phyloP scores from a whole-genome alignment of 2,113 vertebrate genomes.

The Tapirus terrestris region DNA sequence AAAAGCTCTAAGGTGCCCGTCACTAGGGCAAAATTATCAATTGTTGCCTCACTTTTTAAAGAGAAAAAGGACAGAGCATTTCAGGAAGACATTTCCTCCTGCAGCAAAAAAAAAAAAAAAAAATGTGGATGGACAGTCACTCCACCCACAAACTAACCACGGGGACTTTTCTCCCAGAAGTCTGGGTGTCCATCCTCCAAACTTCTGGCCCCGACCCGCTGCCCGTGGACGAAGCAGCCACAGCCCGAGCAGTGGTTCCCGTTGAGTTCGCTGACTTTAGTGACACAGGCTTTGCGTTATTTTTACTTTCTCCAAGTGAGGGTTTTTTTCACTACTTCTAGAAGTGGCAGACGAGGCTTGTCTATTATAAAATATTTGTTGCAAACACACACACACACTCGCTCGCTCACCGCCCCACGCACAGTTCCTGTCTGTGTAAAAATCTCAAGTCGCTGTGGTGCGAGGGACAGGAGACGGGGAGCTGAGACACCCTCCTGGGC shows the following conservation, averaged over 20 bases:
- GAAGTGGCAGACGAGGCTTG: slow-evolving; percentile 81
- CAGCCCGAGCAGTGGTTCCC: not conserved
- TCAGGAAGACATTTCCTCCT: not conserved
- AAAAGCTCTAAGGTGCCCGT: slow-evolving; percentile 82
- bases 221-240: not conserved
- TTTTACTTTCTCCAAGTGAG: slow-evolving; percentile 75
- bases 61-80: slow-evolving; percentile 12
- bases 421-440: slow-evolving; percentile 63
- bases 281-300: slow-evolving; percentile 61
- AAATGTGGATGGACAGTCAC: not conserved
- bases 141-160: not conserved
- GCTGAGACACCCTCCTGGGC: not conserved
- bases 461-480: not conserved
- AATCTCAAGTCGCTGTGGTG: slow-evolving; percentile 68
- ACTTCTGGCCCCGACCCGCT: not conserved
- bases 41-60: slow-evolving; percentile 70
- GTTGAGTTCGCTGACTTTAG: slow-evolving; percentile 74
- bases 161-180: accelerated
- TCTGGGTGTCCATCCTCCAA: not conserved
- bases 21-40: slow-evolving; percentile 84
- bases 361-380: slow-evolving; percentile 76
- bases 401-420: slow-evolving; percentile 49
- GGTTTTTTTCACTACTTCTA: slow-evolving; percentile 65
- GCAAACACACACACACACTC: slow-evolving; percentile 63
- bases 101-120: not conserved